Conservation (phyloP, 2,113 vertebrate genomes). For the Laticauda laticaudata region DNA sequence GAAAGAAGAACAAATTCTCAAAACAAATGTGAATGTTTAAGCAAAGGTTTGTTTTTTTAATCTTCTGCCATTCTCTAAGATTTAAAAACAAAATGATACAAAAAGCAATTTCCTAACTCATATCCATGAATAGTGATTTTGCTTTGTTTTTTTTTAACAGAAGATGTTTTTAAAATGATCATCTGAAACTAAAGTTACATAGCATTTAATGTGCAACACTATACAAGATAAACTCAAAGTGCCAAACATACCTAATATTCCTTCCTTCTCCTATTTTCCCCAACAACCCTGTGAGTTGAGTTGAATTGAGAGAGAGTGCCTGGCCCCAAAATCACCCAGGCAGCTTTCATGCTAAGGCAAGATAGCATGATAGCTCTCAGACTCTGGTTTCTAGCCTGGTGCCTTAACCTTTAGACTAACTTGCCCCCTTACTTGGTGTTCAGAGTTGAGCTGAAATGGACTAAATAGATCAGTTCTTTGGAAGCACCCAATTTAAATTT, state of each 20-base stretch:
- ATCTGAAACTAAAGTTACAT: constrained; percentile 9
- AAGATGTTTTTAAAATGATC: constrained; percentile 30
- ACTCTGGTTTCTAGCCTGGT: background rate
- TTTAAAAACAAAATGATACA: constrained; percentile 35
- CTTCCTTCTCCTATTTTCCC: background rate
- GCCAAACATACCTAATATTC: background rate
- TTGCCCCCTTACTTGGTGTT: background rate
- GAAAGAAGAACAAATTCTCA: constrained; percentile 50
- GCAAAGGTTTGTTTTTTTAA: constrained; percentile 22
- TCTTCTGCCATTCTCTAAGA: constrained; percentile 42
- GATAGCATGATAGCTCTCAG: background rate
- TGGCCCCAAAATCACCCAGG: background rate
- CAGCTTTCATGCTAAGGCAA: background rate
- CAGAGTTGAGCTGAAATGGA: background rate
- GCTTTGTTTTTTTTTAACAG: background rate
- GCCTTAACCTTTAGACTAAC: background rate
- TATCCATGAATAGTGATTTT: background rate
- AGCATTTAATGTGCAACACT: background rate
- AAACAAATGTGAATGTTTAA: constrained; percentile 58
- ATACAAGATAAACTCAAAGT: background rate
- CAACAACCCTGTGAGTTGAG: background rate
- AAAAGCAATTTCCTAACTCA: constrained; percentile 34
- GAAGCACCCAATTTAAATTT: background rate
- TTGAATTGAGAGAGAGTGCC: background rate
- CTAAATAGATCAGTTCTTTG: background rate